Percentiles rank a stretch among this genome's conserved stretches.
Evolutionary conservation across 2,113 vertebrate genomes (phyloP).

Genomic region (Pontoporia blainvillei): DNA sequence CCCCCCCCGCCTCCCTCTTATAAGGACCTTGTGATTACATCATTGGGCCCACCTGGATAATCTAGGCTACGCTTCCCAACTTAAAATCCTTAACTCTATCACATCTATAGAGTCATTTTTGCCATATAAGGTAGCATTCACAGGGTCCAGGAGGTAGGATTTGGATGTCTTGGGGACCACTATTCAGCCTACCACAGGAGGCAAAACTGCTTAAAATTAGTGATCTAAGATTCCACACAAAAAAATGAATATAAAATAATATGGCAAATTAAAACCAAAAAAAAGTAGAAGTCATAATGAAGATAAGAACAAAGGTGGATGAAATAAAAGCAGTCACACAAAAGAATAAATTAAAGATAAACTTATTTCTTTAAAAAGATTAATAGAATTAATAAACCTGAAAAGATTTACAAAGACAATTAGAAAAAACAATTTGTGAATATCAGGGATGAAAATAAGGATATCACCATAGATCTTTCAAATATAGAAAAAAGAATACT

Average conservation of each 20-base stretch:
- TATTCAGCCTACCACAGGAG: neutral
- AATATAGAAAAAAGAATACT: neutral
- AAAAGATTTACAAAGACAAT: neutral
- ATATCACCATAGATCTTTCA: neutral
- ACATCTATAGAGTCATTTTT: neutral
- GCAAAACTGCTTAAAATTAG: neutral
- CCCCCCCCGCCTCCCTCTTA: neutral
- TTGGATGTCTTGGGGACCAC: neutral
- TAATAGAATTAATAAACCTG: neutral
- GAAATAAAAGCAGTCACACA: neutral
- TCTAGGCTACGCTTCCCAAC: too few relatives aligned
- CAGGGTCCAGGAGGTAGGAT: neutral
- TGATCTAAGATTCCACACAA: neutral
- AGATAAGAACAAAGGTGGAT: neutral
- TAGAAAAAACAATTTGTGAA: neutral
- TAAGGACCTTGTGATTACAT: neutral
- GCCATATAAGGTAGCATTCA: neutral
- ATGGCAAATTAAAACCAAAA: neutral
- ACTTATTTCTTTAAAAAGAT: neutral
- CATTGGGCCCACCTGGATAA: too few relatives aligned
- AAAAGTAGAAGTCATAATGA: neutral
- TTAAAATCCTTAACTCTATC: neutral
- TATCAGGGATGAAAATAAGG: neutral
- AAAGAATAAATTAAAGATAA: neutral
- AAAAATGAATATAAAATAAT: neutral